Conservation (phyloP, 2,113 vertebrate species). For the Pteropus alecto region DNA sequence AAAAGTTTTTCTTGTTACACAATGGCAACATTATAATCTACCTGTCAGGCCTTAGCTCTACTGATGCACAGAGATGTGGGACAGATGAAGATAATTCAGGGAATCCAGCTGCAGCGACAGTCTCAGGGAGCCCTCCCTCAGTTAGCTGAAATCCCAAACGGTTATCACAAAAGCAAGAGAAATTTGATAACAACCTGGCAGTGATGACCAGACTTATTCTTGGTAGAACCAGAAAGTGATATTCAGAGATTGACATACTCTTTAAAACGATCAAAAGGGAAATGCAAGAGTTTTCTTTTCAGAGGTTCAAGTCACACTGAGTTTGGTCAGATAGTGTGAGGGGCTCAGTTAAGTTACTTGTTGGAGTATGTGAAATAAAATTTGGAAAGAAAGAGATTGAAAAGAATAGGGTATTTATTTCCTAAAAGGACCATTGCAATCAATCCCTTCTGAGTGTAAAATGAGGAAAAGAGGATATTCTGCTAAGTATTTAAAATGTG, state of each 20-base stretch:
- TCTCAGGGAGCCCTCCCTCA: conserved; percentile 54
- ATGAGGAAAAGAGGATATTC: conserved; percentile 17
- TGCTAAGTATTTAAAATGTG: conserved; percentile 56
- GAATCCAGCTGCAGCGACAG: conserved; percentile 53
- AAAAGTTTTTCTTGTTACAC: background rate
- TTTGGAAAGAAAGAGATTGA: conserved; percentile 54
- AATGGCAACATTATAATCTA: conserved; percentile 71
- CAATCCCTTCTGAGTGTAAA: conserved; percentile 10
- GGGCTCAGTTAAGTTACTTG: conserved; percentile 47
- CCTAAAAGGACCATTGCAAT: conserved; percentile 59
- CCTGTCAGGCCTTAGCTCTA: background rate
- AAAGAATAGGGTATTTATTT: conserved; percentile 59
- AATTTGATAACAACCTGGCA: conserved; percentile 65
- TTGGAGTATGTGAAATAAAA: conserved; percentile 59
- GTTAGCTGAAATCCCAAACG: conserved; percentile 58
- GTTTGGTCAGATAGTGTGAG: conserved; percentile 66
- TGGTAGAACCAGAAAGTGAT: conserved; percentile 65
- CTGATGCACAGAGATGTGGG: conserved; percentile 4
- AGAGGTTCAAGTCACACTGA: conserved; percentile 6
- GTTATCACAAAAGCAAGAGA: conserved; percentile 49
- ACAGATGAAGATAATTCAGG: conserved; percentile 63
- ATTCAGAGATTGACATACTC: conserved; percentile 55
- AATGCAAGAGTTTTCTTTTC: conserved; percentile 51
- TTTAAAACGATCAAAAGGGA: conserved; percentile 63
- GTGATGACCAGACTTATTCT: conserved; percentile 37